Evolutionary conservation across 1,140 invertebrate species (phyloP).

Genomic region (Pygmarrhopalites habei): DNA sequence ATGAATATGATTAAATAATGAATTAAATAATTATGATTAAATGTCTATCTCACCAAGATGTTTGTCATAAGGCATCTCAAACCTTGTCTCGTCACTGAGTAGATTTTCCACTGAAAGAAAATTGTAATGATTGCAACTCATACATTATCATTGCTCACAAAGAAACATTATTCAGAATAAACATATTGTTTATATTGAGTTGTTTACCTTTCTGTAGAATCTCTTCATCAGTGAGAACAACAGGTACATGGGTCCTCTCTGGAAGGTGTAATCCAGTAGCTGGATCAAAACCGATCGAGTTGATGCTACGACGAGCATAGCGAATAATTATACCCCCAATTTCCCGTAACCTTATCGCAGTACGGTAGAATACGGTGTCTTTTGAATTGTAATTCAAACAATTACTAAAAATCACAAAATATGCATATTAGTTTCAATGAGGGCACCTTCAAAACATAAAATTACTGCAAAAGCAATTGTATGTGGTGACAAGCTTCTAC

Average conservation of each 20-base stretch:
- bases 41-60: too few relatives aligned
- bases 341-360: conserved; percentile 78
- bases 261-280: conserved; percentile 45
- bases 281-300: conserved; percentile 55
- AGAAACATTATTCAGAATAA: neutral
- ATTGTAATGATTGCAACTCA: too few relatives aligned
- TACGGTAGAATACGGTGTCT: conserved; percentile 72
- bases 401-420: too few relatives aligned
- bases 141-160: neutral
- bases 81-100: conserved; percentile 30
- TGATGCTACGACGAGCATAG: conserved; percentile 64
- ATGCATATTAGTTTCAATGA: too few relatives aligned
- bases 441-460: too few relatives aligned
- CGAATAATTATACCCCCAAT: conserved; percentile 62
- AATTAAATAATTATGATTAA: too few relatives aligned
- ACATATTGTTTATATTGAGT: neutral
- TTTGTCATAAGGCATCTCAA: conserved; percentile 22
- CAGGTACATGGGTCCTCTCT: conserved; percentile 29
- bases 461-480: too few relatives aligned
- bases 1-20: too few relatives aligned
- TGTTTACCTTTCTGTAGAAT: conserved; percentile 45
- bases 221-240: conserved; percentile 39
- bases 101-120: conserved; percentile 23
- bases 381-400: conserved; percentile 92
- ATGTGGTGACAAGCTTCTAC: too few relatives aligned